Evolutionary conservation across 2,888 invertebrate species (phyloP).

Genomic region (Hydroisotoma schaefferi): DNA sequence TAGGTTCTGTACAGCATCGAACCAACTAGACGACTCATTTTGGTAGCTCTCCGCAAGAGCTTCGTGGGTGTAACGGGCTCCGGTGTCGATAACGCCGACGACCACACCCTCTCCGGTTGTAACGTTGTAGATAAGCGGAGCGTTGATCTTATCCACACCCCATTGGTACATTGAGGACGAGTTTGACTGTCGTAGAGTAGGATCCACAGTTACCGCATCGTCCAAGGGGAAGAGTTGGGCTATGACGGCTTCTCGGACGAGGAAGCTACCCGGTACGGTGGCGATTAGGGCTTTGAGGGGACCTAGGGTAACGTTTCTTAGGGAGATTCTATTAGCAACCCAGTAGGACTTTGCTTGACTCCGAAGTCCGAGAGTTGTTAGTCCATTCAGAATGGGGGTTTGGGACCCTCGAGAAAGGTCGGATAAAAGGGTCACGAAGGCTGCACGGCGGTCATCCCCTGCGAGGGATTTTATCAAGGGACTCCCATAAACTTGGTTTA

Average conservation of each 20-base stretch:
- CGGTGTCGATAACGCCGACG: conserved; percentile 1
- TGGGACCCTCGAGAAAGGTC: not conserved
- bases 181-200: not conserved
- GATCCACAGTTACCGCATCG: not conserved
- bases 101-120: not conserved
- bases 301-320: not conserved
- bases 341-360: not conserved
- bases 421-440: not conserved
- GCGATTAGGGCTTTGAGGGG: not conserved
- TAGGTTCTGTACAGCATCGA: not conserved
- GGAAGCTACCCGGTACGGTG: not conserved
- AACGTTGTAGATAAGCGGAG: not conserved
- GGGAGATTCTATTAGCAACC: not conserved
- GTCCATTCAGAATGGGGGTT: not conserved
- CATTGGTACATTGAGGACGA: not conserved
- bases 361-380: not conserved
- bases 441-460: not conserved
- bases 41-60: conserved; percentile 3
- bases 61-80: not conserved
- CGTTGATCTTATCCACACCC: conserved; percentile 9
- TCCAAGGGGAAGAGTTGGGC: not conserved
- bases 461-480: not conserved
- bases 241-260: not conserved
- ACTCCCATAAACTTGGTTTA: not conserved
- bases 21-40: conserved; percentile 6